phyloP scores from a whole-genome alignment of 1,140 invertebrate genomes.

The Scaptomyza graminum region DNA sequence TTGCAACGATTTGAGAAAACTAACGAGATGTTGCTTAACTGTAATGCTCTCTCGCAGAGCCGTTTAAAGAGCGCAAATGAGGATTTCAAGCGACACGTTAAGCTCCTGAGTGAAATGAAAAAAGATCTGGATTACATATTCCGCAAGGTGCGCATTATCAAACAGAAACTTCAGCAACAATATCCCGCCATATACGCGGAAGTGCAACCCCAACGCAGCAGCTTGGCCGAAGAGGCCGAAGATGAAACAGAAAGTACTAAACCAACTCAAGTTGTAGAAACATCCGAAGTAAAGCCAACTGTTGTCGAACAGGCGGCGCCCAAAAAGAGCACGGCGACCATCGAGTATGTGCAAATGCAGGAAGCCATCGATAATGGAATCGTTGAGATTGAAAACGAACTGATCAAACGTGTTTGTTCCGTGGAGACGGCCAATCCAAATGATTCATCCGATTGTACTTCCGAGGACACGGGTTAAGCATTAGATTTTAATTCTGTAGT shows the following conservation, averaged over 20 bases:
- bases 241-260: constrained; percentile 84
- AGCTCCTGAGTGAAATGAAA: constrained; percentile 90
- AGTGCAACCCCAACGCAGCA: constrained; percentile 85
- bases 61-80: constrained; percentile 91
- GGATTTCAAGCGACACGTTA: constrained; percentile 95
- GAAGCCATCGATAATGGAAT: constrained; percentile 77
- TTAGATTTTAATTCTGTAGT: constrained; percentile 2
- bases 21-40: constrained; percentile 98
- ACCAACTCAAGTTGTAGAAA: constrained; percentile 11
- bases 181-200: constrained; percentile 94
- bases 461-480: constrained; percentile 75
- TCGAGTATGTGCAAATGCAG: constrained; percentile 83
- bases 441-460: constrained; percentile 82
- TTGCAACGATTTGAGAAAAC: constrained; percentile 97
- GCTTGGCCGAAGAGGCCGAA: constrained; percentile 86
- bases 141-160: constrained; percentile 89
- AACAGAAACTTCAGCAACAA: constrained; percentile 91
- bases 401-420: constrained; percentile 79
- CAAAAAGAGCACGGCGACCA: constrained; percentile 64
- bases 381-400: constrained; percentile 77
- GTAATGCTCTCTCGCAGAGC: constrained; percentile 93
- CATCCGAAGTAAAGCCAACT: constrained; percentile 39
- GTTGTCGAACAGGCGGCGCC: constrained; percentile 27
- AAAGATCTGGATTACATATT: constrained; percentile 89
- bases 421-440: constrained; percentile 81